Percentiles rank a stretch among this genome's conserved stretches.
Evolutionary conservation across 2,797 vertebrate species (phyloP).

Genomic region (Tinamus major): DNA sequence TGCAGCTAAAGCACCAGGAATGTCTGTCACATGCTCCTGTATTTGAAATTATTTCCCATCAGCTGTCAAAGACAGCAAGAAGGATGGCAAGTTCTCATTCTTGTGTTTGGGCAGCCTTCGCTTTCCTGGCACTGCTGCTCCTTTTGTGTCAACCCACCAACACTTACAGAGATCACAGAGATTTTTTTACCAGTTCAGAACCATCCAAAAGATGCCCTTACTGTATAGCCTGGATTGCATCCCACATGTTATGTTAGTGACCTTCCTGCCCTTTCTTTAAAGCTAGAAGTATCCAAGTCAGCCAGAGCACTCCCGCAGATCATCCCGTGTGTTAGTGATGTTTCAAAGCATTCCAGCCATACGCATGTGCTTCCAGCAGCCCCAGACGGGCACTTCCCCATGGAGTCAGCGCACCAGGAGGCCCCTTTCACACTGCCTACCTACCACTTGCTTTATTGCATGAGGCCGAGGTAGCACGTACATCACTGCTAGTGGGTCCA

Average conservation of each 20-base stretch:
- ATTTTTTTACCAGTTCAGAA: background rate
- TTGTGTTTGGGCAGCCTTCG: background rate
- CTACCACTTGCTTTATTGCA: background rate
- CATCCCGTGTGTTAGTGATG: background rate
- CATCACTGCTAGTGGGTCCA: background rate
- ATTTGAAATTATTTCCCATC: slow-evolving; percentile 1
- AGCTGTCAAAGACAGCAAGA: background rate
- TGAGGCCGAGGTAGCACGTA: background rate
- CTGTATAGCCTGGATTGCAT: background rate
- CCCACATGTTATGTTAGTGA: background rate
- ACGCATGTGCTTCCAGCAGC: slow-evolving; percentile 29
- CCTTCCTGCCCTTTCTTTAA: background rate
- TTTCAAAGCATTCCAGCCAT: slow-evolving; percentile 16
- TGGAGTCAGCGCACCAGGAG: background rate
- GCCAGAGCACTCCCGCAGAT: background rate
- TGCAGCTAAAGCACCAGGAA: background rate
- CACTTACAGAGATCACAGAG: background rate
- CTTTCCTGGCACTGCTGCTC: background rate
- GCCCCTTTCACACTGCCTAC: background rate
- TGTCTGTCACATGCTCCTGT: background rate
- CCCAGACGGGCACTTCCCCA: slow-evolving; percentile 26
- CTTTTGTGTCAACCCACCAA: background rate
- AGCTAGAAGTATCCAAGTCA: background rate
- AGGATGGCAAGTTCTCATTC: background rate
- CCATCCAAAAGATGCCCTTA: background rate